Conservation (phyloP, 2,113 vertebrate genomes). For the Mesembrinibis cayennensis region DNA sequence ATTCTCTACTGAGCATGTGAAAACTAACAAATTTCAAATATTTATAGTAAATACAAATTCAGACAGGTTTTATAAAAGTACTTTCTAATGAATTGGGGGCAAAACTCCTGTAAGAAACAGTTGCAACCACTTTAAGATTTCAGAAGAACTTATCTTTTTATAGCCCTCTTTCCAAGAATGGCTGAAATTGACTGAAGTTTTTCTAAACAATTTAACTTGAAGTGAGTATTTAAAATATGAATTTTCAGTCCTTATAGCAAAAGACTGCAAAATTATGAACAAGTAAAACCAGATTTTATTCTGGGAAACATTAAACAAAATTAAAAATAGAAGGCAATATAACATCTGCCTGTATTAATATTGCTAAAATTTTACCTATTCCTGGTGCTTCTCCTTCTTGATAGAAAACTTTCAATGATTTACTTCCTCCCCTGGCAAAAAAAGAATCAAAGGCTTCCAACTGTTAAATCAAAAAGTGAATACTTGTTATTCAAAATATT, state of each 20-base stretch:
- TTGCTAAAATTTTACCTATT: constrained; percentile 69
- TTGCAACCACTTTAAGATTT: neutral
- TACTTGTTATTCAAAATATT: neutral
- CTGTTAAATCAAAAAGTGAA: constrained; percentile 69
- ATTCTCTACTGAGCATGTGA: accelerated
- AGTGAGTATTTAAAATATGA: neutral
- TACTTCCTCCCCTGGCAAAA: constrained; percentile 76
- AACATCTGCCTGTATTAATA: neutral
- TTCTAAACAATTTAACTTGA: neutral
- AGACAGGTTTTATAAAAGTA: neutral
- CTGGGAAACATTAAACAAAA: neutral
- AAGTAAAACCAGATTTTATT: neutral
- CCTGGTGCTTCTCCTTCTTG: constrained; percentile 79
- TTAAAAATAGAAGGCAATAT: neutral
- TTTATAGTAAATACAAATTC: neutral
- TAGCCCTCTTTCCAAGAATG: neutral
- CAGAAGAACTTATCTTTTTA: neutral
- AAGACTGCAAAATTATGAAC: neutral
- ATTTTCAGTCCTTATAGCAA: neutral
- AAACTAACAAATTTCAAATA: neutral
- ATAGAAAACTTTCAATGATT: constrained; percentile 81
- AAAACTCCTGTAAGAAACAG: neutral
- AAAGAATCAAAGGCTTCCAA: constrained; percentile 76
- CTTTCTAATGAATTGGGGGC: neutral
- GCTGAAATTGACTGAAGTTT: neutral